Conservation (phyloP, 2,888 invertebrate species). For the Druceiella hillmani region DNA sequence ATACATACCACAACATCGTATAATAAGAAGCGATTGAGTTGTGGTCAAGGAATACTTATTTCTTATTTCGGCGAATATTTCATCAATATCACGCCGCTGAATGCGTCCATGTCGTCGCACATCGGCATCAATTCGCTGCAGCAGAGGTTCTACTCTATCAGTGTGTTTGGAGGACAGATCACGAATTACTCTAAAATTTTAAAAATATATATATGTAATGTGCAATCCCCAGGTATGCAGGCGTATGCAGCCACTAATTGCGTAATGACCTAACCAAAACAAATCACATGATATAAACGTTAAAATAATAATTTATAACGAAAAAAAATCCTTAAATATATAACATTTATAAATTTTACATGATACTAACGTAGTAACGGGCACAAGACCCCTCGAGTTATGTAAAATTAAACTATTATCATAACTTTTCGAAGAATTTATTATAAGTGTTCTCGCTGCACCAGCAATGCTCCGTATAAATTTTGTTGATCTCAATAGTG, state of each 20-base stretch:
- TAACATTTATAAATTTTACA: too few relatives aligned
- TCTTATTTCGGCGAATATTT: slow-evolving; percentile 69
- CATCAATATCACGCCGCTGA: slow-evolving; percentile 68
- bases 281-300: too few relatives aligned
- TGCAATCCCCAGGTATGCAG: too few relatives aligned
- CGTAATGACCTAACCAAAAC: too few relatives aligned
- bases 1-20: slow-evolving; percentile 70
- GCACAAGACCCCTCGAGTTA: slow-evolving; percentile 38
- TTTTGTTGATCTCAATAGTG: slow-evolving; percentile 66
- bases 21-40: slow-evolving; percentile 71
- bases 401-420: slow-evolving; percentile 53
- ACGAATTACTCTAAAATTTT: not conserved
- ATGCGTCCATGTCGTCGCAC: slow-evolving; percentile 69
- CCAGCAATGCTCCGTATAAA: slow-evolving; percentile 69
- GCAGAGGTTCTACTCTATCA: slow-evolving; percentile 57
- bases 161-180: slow-evolving; percentile 53
- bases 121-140: slow-evolving; percentile 62
- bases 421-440: slow-evolving; percentile 59
- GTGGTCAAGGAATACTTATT: slow-evolving; percentile 65
- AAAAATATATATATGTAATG: not conserved
- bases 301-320: too few relatives aligned
- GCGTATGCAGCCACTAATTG: too few relatives aligned
- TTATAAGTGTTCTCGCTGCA: slow-evolving; percentile 62
- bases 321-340: slow-evolving; percentile 5
- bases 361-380: slow-evolving; percentile 41